These are phyloP conservation scores for Heteromurus nitidus DNA, from an alignment of 2,888 invertebrate genomes.

Conservation along the genomic window DNA sequence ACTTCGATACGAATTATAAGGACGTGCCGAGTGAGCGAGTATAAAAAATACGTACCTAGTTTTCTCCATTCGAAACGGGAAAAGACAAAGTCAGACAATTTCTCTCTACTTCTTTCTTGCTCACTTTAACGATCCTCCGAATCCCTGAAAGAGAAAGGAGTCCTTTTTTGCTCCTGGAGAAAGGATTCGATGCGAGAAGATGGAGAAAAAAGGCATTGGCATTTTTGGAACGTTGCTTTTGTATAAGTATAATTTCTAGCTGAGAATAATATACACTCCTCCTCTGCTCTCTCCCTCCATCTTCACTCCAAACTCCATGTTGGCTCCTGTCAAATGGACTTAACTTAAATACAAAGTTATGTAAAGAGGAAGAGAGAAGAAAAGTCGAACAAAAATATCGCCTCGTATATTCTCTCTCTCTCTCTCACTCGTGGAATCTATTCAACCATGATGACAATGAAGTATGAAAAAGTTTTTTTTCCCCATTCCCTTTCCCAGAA, in stretches of 20 bases:
- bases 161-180: too few species aligned
- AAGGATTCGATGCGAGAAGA: too few species aligned
- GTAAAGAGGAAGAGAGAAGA: neutral
- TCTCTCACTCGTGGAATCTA: neutral
- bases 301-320: too few species aligned
- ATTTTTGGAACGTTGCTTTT: too few species aligned
- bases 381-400: slow-evolving; percentile 1
- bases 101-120: slow-evolving; percentile 14
- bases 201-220: too few species aligned
- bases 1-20: slow-evolving; percentile 48
- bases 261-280: neutral
- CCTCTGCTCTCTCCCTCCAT: neutral
- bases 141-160: too few species aligned
- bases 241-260: neutral
- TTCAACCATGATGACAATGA: slow-evolving; percentile 32
- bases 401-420: neutral
- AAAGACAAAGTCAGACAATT: slow-evolving; percentile 30
- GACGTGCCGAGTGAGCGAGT: slow-evolving; percentile 28
- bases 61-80: slow-evolving; percentile 11
- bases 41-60: neutral
- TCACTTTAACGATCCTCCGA: slow-evolving; percentile 26
- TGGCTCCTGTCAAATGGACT: slow-evolving; percentile 24
- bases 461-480: neutral
- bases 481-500: neutral
- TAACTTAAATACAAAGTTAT: slow-evolving; percentile 15